Evolutionary conservation across 2,888 invertebrate species (phyloP), one percentile per base, ranked within the genome.

Genomic region (Gerris lacustris): DNA sequence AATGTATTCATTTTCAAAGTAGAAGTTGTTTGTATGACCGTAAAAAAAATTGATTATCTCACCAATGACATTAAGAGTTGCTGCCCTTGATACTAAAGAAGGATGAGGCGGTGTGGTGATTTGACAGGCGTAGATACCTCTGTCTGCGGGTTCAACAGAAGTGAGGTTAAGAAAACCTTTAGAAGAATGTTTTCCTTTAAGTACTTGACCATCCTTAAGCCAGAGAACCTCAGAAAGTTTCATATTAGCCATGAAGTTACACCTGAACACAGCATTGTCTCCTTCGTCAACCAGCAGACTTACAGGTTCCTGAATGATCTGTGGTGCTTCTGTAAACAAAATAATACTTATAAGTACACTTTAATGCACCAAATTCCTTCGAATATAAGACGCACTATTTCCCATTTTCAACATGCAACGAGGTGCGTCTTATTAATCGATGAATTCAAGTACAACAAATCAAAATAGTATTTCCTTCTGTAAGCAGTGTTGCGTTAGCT

Each of bases 61-160:
- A 86, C 86, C 86, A 77, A 83, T 86, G 45, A 89, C 85, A 68
- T 82, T 81, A 45, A 89, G 82, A 11, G 80, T 81, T 0, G 86
- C 87, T 5, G 83, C 81, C 74, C 84, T 81, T 2, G 89, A 88
- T 44, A 80, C 76, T 45, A 87, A 81, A 0, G 86, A 82, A 43
- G 81, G 80, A 76, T 86, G 86, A 6, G 86, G 87, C 6, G 83
- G 83, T 5, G 88, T 89, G 73, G 82, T 81, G 47, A 89, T 84
- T 76, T 87, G 85, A 80, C 90, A 90, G 55, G 83, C 80, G 79
- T 90, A 90, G 74, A 83, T 83, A 17, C 89, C 89, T 74, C 84
- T 82, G 79, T 90, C 89, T 6, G 81, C 79, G 67, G 85, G 79
- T 72, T 82, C 79, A 2, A 83, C 84, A 66, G 81, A 79, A 44